Percentiles rank a stretch among this genome's conserved stretches.
Evolutionary conservation across 2,113 vertebrate genomes (phyloP).

Genomic region (Emberiza fucata): DNA sequence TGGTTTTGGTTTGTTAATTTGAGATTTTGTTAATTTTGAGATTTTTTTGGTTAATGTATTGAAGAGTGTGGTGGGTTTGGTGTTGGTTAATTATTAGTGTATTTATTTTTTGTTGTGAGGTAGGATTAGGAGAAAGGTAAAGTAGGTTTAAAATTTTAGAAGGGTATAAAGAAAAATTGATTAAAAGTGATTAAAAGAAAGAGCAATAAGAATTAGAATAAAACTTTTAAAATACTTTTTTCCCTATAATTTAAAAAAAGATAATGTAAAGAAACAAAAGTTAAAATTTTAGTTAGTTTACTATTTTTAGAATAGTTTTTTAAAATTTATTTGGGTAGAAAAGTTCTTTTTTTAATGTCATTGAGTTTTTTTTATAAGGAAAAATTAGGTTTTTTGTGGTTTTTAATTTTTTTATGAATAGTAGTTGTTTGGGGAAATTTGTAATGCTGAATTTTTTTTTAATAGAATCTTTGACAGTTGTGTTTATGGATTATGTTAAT

Average conservation of each 20-base stretch:
- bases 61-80: background rate
- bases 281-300: background rate
- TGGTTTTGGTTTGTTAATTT: background rate
- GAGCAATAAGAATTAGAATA: background rate
- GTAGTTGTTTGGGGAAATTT: background rate
- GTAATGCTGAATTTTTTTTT: background rate
- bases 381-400: background rate
- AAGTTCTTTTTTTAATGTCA: background rate
- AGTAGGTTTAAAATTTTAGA: background rate
- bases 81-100: background rate
- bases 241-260: too few relatives aligned
- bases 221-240: background rate
- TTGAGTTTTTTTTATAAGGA: background rate
- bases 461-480: background rate
- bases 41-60: background rate
- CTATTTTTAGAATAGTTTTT: background rate
- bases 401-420: background rate
- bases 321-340: background rate
- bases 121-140: background rate
- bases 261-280: background rate
- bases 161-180: background rate
- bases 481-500: background rate
- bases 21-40: background rate
- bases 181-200: background rate
- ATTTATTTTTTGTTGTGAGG: background rate